These are phyloP conservation scores for Drosophila pachea DNA, from an alignment of 1,140 invertebrate species.

Conservation along the genomic window DNA sequence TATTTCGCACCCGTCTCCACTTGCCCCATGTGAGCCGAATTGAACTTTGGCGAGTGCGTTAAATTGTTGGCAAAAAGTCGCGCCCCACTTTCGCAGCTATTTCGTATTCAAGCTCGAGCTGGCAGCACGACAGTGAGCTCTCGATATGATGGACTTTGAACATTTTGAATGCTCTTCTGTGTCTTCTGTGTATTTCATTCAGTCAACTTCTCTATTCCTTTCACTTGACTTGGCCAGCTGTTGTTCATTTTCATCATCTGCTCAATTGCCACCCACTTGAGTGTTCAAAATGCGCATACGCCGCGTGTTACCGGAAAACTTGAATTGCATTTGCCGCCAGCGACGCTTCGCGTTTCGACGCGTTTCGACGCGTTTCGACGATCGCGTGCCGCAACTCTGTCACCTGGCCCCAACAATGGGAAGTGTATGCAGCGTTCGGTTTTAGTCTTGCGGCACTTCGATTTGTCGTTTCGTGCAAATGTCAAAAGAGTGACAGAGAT, in stretches of 20 bases:
- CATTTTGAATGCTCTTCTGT: no score
- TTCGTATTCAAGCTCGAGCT: not conserved
- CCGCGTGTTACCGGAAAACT: conserved; percentile 40
- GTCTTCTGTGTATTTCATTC: not conserved
- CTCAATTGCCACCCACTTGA: conserved; percentile 33
- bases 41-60: conserved; percentile 68
- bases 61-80: conserved; percentile 41
- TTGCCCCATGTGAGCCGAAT: conserved; percentile 51
- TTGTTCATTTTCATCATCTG: conserved; percentile 12
- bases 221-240: conserved; percentile 19
- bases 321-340: conserved; percentile 47
- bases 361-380: no score
- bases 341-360: conserved; percentile 20
- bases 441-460: conserved; percentile 5
- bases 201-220: not conserved
- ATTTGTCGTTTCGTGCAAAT: conserved; percentile 53
- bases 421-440: not conserved
- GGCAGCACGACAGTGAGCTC: not conserved
- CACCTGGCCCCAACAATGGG: not conserved
- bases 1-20: conserved; percentile 19
- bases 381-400: conserved; percentile 55
- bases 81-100: conserved; percentile 50
- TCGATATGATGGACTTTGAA: not conserved
- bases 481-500: conserved; percentile 62
- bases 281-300: conserved; percentile 56